Conservation (phyloP, 2,888 invertebrate species). For the Limnephilus auricula region DNA sequence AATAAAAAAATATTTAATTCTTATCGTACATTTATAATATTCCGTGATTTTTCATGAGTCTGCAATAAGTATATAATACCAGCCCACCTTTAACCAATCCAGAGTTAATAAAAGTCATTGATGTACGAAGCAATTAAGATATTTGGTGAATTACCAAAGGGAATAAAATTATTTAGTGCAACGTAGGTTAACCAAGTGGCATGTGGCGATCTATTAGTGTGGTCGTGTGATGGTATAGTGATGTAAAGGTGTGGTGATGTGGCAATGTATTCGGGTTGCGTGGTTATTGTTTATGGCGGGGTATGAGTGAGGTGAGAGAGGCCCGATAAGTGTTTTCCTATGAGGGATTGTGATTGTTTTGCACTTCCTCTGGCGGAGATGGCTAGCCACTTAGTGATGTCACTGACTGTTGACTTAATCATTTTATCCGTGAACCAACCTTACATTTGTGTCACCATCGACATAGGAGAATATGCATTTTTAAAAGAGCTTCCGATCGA, state of each 20-base stretch:
- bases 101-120: no score
- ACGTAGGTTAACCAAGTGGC: no score
- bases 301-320: neutral
- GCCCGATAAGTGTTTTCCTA: constrained; percentile 32
- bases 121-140: no score
- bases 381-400: constrained; percentile 3
- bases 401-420: neutral
- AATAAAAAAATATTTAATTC: no score
- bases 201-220: neutral
- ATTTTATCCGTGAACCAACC: neutral
- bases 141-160: no score
- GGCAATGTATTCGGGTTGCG: neutral
- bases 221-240: neutral
- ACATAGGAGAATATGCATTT: no score
- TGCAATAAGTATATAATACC: no score
- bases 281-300: neutral
- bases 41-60: no score
- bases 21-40: no score
- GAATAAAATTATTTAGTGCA: no score
- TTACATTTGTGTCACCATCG: neutral
- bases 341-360: constrained; percentile 58
- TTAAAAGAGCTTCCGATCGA: no score
- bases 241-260: neutral
- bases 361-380: constrained; percentile 44
- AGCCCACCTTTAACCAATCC: no score